Evolutionary conservation across 2,113 vertebrate genomes (phyloP), one percentile per base, ranked within the genome.

Genomic region (Sus scrofa): DNA sequence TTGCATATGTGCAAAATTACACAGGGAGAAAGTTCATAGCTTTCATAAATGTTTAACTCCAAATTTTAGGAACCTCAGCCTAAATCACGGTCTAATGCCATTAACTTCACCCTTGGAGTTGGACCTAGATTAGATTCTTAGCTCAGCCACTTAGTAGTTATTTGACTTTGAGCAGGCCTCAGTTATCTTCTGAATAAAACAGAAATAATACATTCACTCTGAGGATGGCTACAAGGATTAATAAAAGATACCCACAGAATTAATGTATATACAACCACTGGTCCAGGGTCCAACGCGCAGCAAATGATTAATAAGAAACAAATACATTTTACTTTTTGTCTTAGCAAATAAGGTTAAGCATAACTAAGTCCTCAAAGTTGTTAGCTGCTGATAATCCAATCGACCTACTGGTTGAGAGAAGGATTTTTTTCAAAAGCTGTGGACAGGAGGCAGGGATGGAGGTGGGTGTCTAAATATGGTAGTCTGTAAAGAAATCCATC

Each of bases 21-120:
- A 50, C 16, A 93, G 70, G 63, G 34, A 84, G 68, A 93, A 94
- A 90, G 52, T 56, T 52, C 75, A 58, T 32, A 78, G 60, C 67
- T 93, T 65, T 75, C 93, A 77, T 74, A 70, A 89, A 85, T 68
- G 86, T 74, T 95, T 95, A 94, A 90, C 54, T 81, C 52, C 84
- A 87, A 94, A 67, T 50, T 96, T 94, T 90, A 85, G 75, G 60
- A 92, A 83, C 27, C 71, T 96, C 87, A 88, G 19, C 16, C 37
- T 92, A 85, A 96, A 96, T 88, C 60, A 85, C 32, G 54, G 77
- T 44, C 54, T 96, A 56, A 68, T 89, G 89, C 70, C 54, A 86
- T 89, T 79, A 83, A 20, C 32, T 84, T 65, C 20, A 50, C 52
- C 27, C n/a, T 39, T 75, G 54, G 65, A 91, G 27, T 84, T 34